A percentile compares a stretch with the other conserved stretches of the same genome.
These are phyloP conservation scores for Homarus americanus DNA, from an alignment of 1,140 invertebrate genomes.

Conservation along the genomic window DNA sequence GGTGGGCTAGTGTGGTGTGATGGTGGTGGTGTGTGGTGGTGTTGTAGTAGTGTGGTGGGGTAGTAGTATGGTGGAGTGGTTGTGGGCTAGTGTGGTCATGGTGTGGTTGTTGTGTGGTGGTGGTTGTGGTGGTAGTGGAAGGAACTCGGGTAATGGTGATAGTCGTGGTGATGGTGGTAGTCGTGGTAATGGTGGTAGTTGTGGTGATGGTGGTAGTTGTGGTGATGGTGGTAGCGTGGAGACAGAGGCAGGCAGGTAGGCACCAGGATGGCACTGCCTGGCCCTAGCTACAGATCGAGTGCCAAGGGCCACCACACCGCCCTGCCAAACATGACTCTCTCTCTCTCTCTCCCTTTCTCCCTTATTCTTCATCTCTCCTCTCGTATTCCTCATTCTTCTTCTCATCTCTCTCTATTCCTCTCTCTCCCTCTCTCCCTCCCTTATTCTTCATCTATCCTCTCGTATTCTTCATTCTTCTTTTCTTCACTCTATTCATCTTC, in stretches of 20 bases:
- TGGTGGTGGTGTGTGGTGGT: too few relatives aligned
- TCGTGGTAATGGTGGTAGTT: not conserved
- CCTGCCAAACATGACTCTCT: constrained; percentile 5
- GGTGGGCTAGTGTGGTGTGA: too few relatives aligned
- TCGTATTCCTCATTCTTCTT: too few relatives aligned
- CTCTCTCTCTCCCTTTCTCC: constrained; percentile 38
- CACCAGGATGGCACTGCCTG: not conserved
- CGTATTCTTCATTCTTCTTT: not conserved
- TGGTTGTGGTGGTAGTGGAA: not conserved
- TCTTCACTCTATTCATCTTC: not conserved
- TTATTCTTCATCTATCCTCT: not conserved
- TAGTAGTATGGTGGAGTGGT: too few relatives aligned
- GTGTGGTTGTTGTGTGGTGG: not conserved
- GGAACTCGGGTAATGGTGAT: too few relatives aligned
- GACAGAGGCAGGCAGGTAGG: too few relatives aligned
- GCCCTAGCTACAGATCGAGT: not conserved
- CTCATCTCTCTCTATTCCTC: constrained; percentile 22
- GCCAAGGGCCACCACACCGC: not conserved
- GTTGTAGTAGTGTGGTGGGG: too few relatives aligned
- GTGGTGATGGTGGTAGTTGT: not conserved
- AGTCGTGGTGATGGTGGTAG: too few relatives aligned
- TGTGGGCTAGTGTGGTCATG: too few relatives aligned
- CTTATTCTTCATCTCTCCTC: constrained; percentile 28
- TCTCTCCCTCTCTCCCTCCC: not conserved
- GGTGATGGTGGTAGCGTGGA: not conserved